Evolutionary conservation across 1,140 invertebrate genomes (phyloP), one percentile per base, ranked within the genome.

Genomic region (Ceratina australensis): DNA sequence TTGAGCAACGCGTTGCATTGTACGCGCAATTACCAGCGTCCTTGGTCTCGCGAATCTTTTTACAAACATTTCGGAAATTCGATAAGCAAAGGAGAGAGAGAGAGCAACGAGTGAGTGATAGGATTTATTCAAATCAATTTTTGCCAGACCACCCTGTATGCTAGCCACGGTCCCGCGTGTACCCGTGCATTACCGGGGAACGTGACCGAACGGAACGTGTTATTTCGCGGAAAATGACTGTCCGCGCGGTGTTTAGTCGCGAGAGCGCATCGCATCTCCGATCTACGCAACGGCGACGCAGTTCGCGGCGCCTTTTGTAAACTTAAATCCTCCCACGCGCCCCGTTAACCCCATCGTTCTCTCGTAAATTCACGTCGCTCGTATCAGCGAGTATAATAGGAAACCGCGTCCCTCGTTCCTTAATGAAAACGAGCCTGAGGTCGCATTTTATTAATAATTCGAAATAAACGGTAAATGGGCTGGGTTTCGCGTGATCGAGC

Each of bases 251-350:
- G 83, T 76, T 77, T 74, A 42, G 49, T 50, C n/a, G 63, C 22
- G 61, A 68, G 24, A 26, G 54, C 28, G 50, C n/a, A 10, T 28
- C 65, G 65, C 54, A 50, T 64, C 49, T 66, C 61, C 54, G 24
- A 61, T 56, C 61, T 52, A 76, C 67, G 67, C 49, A 59, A 47
- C 56, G 54, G 5, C 33, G 33, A 24, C 26, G 42, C 56, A 26
- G 42, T 59, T 63, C 33, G 59, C 71, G 76, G 68, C 64, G 65
- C 42, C 79, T 67, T 78, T 85, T 78, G 82, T 84, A 67, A 78
- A 63, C 78, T 75, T 75, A 66, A n/a, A 56, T 54, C 54, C 79
- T 85, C 83, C 79, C 83, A 85, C 83, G 83, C 65, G 79, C 74
- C 57, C 78, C 78, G 81, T 84, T 72, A 73, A 50, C 68, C n/a